These are phyloP conservation scores for Rhagium mordax DNA, from an alignment of 2,888 invertebrate species.

Conservation along the genomic window DNA sequence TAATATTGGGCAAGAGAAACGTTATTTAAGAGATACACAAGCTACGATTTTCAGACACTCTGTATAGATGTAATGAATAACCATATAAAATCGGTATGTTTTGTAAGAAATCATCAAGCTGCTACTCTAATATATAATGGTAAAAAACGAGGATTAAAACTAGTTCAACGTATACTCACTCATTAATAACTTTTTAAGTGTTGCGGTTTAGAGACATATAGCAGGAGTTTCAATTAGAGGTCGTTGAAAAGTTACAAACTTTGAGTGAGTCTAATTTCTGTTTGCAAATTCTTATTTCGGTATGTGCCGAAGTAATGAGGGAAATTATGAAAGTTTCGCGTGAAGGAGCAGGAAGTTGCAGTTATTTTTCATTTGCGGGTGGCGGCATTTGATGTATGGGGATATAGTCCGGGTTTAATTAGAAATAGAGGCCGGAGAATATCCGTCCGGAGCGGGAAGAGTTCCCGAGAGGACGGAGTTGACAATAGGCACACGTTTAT, in stretches of 20 bases:
- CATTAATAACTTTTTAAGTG: conserved; percentile 45
- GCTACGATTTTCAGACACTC: too few species aligned
- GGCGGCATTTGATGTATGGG: conserved; percentile 57
- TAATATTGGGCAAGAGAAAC: too few species aligned
- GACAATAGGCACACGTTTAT: neutral
- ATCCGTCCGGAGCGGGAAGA: neutral
- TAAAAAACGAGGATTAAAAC: neutral
- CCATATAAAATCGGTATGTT: too few species aligned
- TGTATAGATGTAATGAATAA: too few species aligned
- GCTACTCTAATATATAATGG: too few species aligned
- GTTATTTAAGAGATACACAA: too few species aligned
- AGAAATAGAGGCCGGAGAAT: conserved; percentile 25
- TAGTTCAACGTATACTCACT: conserved; percentile 8
- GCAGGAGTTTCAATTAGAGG: conserved; percentile 59
- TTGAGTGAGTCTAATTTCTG: conserved; percentile 44
- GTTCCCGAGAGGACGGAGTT: neutral
- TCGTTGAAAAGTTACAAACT: conserved; percentile 52
- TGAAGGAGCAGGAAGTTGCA: conserved; percentile 58
- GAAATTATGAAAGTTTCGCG: conserved; percentile 66
- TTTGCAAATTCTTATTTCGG: conserved; percentile 61
- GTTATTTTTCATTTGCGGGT: conserved; percentile 61
- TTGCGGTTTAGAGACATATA: conserved; percentile 57
- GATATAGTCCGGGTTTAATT: conserved; percentile 44
- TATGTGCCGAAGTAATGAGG: conserved; percentile 60
- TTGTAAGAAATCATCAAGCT: too few species aligned